These are phyloP conservation scores for Aleiodes alternator DNA, from an alignment of 2,888 invertebrate species.

Conservation along the genomic window DNA sequence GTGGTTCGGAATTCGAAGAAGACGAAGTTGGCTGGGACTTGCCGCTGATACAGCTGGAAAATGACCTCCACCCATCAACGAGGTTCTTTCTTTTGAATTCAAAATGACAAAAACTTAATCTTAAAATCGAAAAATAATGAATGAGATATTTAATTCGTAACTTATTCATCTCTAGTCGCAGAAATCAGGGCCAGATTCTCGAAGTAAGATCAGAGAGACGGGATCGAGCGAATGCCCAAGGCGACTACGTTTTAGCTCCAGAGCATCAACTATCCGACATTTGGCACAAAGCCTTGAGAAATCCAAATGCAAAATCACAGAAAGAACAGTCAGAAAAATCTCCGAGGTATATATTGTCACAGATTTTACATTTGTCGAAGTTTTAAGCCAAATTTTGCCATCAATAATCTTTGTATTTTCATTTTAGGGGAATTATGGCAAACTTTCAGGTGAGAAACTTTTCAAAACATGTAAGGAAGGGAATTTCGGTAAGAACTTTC, in stretches of 20 bases:
- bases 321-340: constrained; percentile 58
- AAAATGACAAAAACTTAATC: too few species aligned
- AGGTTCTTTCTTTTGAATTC: constrained; percentile 62
- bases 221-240: constrained; percentile 72
- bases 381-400: constrained; percentile 16
- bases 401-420: constrained; percentile 35
- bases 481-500: not conserved
- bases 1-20: constrained; percentile 77
- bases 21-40: constrained; percentile 80
- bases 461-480: constrained; percentile 5
- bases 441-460: constrained; percentile 72
- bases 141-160: not conserved
- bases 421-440: constrained; percentile 72
- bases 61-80: constrained; percentile 73
- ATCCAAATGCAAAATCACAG: constrained; percentile 62
- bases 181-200: constrained; percentile 67
- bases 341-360: constrained; percentile 59
- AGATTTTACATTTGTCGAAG: not conserved
- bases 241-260: constrained; percentile 69
- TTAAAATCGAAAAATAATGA: not conserved
- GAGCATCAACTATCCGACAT: constrained; percentile 73
- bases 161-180: constrained; percentile 29
- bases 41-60: constrained; percentile 76
- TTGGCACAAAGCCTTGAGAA: constrained; percentile 73
- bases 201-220: constrained; percentile 74